phyloP scores from a whole-genome alignment of 2,888 invertebrate species.

The Rhaphigaster nebulosa region DNA sequence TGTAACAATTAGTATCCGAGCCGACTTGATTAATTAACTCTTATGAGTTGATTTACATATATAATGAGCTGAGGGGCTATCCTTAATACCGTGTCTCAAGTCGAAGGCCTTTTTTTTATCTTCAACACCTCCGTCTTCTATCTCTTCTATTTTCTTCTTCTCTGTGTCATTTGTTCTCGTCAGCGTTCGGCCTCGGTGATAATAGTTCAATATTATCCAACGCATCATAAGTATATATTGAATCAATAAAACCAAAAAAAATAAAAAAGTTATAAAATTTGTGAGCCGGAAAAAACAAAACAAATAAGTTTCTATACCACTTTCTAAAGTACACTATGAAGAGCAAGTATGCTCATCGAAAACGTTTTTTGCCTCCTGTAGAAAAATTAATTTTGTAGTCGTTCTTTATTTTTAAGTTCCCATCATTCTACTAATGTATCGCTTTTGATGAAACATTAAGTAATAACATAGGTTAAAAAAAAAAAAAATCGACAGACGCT shows the following conservation, averaged over 20 bases:
- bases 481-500: too few species aligned
- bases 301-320: not conserved
- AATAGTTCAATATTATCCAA: constrained; percentile 40
- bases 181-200: not conserved
- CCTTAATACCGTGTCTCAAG: constrained; percentile 34
- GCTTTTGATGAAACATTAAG: too few species aligned
- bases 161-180: constrained; percentile 43
- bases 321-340: too few species aligned
- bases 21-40: constrained; percentile 54
- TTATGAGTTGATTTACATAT: constrained; percentile 57
- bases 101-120: constrained; percentile 42
- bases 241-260: not conserved
- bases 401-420: too few species aligned
- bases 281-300: too few species aligned
- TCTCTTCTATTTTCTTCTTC: constrained; percentile 40
- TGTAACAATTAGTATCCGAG: constrained; percentile 57
- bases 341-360: too few species aligned
- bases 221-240: not conserved
- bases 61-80: constrained; percentile 49
- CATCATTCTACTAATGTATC: too few species aligned
- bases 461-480: too few species aligned
- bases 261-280: not conserved
- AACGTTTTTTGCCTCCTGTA: too few species aligned
- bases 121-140: constrained; percentile 49
- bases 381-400: too few species aligned